Evolutionary conservation across 1,140 invertebrate species (phyloP).

Genomic region (Sweltsa coloradensis): DNA sequence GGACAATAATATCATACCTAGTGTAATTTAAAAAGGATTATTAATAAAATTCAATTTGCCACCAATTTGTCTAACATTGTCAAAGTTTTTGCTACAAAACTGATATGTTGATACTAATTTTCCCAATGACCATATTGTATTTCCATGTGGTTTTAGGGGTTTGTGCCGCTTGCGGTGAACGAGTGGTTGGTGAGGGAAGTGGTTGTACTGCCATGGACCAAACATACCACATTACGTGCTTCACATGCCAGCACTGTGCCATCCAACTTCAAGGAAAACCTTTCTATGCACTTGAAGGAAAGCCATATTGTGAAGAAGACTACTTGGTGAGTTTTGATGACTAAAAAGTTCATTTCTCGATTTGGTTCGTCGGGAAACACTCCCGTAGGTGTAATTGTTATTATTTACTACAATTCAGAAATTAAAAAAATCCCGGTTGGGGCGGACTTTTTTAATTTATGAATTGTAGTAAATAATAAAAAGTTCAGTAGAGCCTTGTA

Average conservation of each 20-base stretch:
- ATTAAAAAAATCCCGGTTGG: no score
- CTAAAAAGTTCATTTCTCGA: no score
- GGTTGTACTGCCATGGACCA: slow-evolving; percentile 95
- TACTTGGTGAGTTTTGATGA: slow-evolving; percentile 71
- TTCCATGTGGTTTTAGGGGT: slow-evolving; percentile 41
- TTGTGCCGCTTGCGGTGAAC: slow-evolving; percentile 79
- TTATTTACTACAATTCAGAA: no score
- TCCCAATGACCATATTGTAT: slow-evolving; percentile 4
- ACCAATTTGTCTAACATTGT: no score
- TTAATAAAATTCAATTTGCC: no score
- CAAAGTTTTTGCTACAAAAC: not conserved
- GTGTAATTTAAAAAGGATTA: no score
- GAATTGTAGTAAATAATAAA: no score
- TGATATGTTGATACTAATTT: not conserved
- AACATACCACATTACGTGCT: slow-evolving; percentile 91
- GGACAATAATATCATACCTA: no score
- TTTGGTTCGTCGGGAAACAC: no score
- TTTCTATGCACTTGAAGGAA: slow-evolving; percentile 87
- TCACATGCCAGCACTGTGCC: slow-evolving; percentile 81
- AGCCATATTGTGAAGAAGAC: slow-evolving; percentile 89
- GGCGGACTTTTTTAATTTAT: no score
- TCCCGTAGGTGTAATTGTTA: no score
- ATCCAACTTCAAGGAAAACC: slow-evolving; percentile 85
- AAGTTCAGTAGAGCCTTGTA: no score
- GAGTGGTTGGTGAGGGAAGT: slow-evolving; percentile 81